Conservation (phyloP, 1,140 invertebrate species). For the Hyphantria cunea region DNA sequence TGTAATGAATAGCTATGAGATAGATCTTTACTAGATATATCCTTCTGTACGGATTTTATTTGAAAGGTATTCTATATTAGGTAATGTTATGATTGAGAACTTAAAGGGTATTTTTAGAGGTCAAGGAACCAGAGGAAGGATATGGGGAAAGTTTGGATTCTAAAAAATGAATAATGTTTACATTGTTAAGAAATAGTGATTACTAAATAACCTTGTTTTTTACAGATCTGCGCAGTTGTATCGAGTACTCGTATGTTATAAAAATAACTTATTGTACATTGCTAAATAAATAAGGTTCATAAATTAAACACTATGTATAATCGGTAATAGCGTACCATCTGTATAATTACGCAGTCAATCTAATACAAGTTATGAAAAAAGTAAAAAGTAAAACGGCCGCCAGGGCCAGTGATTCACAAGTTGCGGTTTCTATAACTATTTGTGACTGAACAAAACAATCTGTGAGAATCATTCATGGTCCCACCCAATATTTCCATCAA, state of each 20-base stretch:
- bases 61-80: too few species aligned
- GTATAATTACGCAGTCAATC: constrained; percentile 26
- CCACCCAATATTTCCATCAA: constrained; percentile 35
- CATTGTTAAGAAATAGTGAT: too few species aligned
- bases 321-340: constrained; percentile 2
- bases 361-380: constrained; percentile 30
- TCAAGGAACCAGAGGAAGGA: too few species aligned
- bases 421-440: constrained; percentile 45
- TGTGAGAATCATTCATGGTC: constrained; percentile 27
- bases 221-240: too few species aligned
- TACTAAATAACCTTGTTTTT: too few species aligned
- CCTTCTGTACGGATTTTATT: not conserved
- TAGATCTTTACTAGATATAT: not conserved
- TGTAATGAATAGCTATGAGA: not conserved
- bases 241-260: too few species aligned
- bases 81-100: too few species aligned
- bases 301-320: not conserved
- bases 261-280: not conserved
- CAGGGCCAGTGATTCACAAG: constrained; percentile 39
- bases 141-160: too few species aligned
- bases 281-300: not conserved
- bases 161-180: too few species aligned
- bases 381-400: constrained; percentile 26
- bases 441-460: constrained; percentile 37
- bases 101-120: too few species aligned